Conservation (phyloP, 2,888 invertebrate species). For the Brachypterus glaber region DNA sequence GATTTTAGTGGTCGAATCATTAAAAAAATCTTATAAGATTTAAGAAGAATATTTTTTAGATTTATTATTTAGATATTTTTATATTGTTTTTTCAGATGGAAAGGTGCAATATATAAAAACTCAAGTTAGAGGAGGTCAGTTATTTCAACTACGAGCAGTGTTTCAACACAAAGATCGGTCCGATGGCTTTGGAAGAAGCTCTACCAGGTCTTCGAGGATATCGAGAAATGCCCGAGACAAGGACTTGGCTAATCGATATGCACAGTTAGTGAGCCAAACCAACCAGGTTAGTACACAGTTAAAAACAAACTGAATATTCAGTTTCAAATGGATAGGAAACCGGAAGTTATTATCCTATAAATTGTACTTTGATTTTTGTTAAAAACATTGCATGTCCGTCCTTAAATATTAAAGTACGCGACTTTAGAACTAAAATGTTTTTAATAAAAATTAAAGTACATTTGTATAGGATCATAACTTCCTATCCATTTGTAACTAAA, state of each 20-base stretch:
- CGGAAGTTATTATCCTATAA: background rate
- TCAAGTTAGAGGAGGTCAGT: conserved; percentile 62
- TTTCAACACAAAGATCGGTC: conserved; percentile 58
- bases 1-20: no score
- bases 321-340: no score
- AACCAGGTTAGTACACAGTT: conserved; percentile 46
- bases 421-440: no score
- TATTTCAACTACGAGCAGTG: conserved; percentile 61
- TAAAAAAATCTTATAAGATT: no score
- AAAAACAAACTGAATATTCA: conserved; percentile 1
- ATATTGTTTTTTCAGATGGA: conserved; percentile 25
- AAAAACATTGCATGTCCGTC: no score
- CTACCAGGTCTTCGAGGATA: conserved; percentile 29
- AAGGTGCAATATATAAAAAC: conserved; percentile 55
- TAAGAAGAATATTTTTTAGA: no score
- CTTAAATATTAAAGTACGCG: no score
- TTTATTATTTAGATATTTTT: no score
- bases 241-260: conserved; percentile 49
- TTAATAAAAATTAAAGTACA: no score
- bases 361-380: background rate
- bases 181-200: conserved; percentile 28
- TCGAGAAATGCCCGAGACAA: conserved; percentile 39
- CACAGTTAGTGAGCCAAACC: conserved; percentile 63
- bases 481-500: no score
- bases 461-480: no score